Percentiles rank a stretch among this genome's conserved stretches.
Evolutionary conservation across 2,888 invertebrate genomes (phyloP).

Genomic region (Philopedon plagiatum): DNA sequence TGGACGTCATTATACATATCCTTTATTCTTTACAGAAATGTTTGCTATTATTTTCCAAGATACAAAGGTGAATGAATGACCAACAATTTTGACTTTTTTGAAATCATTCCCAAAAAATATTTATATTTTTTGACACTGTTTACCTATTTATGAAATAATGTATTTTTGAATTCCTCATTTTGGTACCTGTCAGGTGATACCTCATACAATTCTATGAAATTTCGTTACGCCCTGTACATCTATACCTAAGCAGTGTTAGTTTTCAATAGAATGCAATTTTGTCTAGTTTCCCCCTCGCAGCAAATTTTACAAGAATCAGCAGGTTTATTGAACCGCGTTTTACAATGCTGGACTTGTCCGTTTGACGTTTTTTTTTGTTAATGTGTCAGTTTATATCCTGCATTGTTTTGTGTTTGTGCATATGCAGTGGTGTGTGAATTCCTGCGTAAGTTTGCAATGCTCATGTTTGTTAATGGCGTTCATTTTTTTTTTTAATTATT

Average conservation of each 20-base stretch:
- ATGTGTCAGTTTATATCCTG: conserved; percentile 28
- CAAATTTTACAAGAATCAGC: conserved; percentile 52
- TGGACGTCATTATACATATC: too few relatives aligned
- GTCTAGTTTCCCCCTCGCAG: conserved; percentile 1
- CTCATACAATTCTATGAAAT: background rate
- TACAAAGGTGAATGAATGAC: too few relatives aligned
- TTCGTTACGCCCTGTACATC: background rate
- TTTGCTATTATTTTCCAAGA: too few relatives aligned
- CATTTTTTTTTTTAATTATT: too few relatives aligned
- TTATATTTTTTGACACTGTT: too few relatives aligned
- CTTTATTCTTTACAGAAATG: too few relatives aligned
- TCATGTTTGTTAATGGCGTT: background rate
- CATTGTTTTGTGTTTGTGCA: conserved; percentile 17
- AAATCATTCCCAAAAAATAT: too few relatives aligned
- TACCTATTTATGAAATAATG: too few relatives aligned
- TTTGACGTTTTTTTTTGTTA: conserved; percentile 35
- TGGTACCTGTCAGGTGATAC: too few relatives aligned
- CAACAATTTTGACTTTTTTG: too few relatives aligned
- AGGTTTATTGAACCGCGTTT: conserved; percentile 57
- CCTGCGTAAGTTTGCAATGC: conserved; percentile 10
- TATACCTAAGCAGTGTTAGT: background rate
- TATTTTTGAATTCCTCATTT: too few relatives aligned
- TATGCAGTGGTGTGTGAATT: background rate
- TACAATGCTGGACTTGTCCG: conserved; percentile 21
- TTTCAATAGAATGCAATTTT: conserved; percentile 1